Evolutionary conservation across 2,888 invertebrate species (phyloP), one percentile per base, ranked within the genome.

Genomic region (Ernsta delagoae): DNA sequence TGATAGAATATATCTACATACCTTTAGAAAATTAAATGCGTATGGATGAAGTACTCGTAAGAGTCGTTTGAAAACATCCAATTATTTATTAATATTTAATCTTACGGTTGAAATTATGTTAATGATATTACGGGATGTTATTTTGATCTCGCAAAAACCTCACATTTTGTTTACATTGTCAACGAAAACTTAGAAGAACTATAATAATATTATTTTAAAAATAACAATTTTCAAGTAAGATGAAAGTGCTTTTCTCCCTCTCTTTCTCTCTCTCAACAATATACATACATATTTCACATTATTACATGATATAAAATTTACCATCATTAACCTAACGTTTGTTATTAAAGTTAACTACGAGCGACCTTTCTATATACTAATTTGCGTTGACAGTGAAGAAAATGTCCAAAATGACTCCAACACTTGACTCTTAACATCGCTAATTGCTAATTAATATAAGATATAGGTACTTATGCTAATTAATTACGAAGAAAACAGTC

Each of bases 401-500:
- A 31, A 31, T 34, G 54, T 50, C 34, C 34, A 34, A 34, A 48
- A 5, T 34, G 16, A 8, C 8, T 41, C 60, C 61, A 41, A 62
- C 61, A 53, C 5, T 31, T 54, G 61, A 62, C 39, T 67, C 56
- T 56, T 67, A 67, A 57, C 45, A 67, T 61, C 45, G 43, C 39
- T 59, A 50, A 43, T 39, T 59, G 50, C 45, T 60, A 57, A 50
- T 50, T 16, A 50, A 11, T 67, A 54, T 61, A 68, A 43, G 43
- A 31, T 53, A 36, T 2, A 36, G 36, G 36, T 31, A 31, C 31
- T 31, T 31, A 31, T 7, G 39, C 39, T 39, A 39, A 39, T 41
- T 62, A 62, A 60, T 54, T 57, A 62, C 57, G 39, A 68, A 36
- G 45, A 16, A 34, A 68, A 68, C 62, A 62, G 43, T 68, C 62